Evolutionary conservation across 2,113 vertebrate species (phyloP), one percentile per base, ranked within the genome.

Genomic region (Cyanistes caeruleus): DNA sequence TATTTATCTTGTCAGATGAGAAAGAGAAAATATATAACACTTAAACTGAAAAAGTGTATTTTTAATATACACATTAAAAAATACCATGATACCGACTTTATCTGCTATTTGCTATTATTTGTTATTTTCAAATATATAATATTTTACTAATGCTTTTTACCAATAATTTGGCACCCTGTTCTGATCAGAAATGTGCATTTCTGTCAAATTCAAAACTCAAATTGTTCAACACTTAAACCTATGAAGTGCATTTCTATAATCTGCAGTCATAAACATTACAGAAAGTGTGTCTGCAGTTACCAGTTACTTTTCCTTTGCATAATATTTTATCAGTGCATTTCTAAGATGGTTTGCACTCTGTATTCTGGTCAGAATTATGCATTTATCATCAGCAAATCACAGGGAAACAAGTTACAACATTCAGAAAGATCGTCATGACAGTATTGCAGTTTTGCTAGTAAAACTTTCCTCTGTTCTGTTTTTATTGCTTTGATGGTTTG

Each of bases 361-460:
- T 53, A 49, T 92, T 95, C 48, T 5, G 21, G 46, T 76, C 76
- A 69, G 46, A 95, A 84, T 80, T 18, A 33, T 60, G 22, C 23
- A 60, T 75, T 91, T 78, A 51, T 75, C 44, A 59, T 67, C 56
- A 69, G 48, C 31, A 83, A 90, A 90, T 82, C 67, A 87, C 31
- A 68, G 44, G 15, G 49, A 74, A 48, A 41, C 9, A 89, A 73
- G 74, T 73, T 63, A 90, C 58, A 64, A 49, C 48, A 76, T 78
- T 92, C 27, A 5, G 74, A 86, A 80, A 84, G 49, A 94, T 92
- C 93, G 83, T 70, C 65, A 78, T 37, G 69, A 49, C 4, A 37
- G 62, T 68, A 64, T 78, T 91, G 52, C 56, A 90, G 83, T 80
- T 93, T 97, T 96, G 53, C 35, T 95, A 62, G 3, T 80, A 85